These are phyloP conservation scores for Cryptotis parvus DNA, from an alignment of 2,113 vertebrate genomes.

Conservation along the genomic window DNA sequence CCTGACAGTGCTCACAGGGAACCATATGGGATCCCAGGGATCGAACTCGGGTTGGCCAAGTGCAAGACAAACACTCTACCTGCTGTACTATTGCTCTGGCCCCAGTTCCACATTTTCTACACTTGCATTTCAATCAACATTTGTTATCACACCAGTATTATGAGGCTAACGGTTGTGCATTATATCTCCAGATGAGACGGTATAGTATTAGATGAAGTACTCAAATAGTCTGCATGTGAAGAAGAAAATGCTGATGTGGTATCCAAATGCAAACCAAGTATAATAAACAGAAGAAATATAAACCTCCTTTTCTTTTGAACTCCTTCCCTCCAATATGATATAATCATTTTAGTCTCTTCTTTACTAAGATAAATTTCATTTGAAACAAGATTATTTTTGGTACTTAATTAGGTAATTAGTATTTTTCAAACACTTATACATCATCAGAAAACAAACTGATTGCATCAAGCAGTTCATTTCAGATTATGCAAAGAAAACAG, in stretches of 20 bases:
- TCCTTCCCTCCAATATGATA: not conserved
- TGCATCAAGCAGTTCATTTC: conserved; percentile 53
- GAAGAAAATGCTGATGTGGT: not conserved
- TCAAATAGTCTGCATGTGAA: not conserved
- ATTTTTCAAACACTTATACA: conserved; percentile 67
- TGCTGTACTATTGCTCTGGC: too few relatives aligned
- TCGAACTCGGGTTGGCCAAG: too few relatives aligned
- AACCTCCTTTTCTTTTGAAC: not conserved
- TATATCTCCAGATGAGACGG: not conserved
- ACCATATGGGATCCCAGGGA: too few relatives aligned
- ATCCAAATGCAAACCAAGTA: not conserved
- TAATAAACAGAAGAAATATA: not conserved
- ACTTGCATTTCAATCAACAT: conserved; percentile 6
- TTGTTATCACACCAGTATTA: not conserved
- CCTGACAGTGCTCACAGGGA: too few relatives aligned
- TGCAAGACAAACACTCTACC: too few relatives aligned
- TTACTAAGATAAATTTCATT: conserved; percentile 58
- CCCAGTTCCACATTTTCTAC: not conserved
- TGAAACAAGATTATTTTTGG: conserved; percentile 39
- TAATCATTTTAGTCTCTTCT: conserved; percentile 53
- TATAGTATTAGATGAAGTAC: not conserved
- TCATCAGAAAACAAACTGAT: conserved; percentile 51
- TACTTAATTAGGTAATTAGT: conserved; percentile 64
- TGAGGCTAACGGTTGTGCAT: not conserved
- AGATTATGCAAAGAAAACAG: conserved; percentile 2